Percentiles rank a stretch among this genome's conserved stretches.
These are phyloP conservation scores for Sylvilagus floridanus DNA, from an alignment of 2,797 vertebrate species.

Conservation along the genomic window DNA sequence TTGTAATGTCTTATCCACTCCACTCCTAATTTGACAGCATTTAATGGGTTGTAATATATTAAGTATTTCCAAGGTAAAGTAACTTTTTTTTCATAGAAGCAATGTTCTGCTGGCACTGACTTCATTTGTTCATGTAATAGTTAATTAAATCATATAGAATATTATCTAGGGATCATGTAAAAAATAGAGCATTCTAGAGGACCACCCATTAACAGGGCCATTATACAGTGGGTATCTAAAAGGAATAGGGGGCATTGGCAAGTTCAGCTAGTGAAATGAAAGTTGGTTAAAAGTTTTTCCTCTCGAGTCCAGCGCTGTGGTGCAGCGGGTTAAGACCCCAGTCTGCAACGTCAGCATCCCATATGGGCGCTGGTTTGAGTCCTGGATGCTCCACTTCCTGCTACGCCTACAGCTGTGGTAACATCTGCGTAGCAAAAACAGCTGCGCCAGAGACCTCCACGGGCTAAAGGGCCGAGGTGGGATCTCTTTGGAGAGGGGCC, in stretches of 20 bases:
- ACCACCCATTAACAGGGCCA: neutral
- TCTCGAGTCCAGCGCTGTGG: neutral
- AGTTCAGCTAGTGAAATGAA: neutral
- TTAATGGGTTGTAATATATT: neutral
- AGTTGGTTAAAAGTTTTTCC: neutral
- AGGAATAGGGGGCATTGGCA: neutral
- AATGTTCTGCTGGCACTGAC: neutral
- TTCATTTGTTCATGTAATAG: neutral
- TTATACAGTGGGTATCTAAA: neutral
- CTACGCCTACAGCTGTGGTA: too few relatives aligned
- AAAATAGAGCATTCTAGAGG: neutral
- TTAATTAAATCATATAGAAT: neutral
- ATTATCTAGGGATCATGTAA: neutral
- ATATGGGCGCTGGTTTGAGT: too few relatives aligned
- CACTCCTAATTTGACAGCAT: conserved; percentile 54
- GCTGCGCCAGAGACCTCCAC: too few relatives aligned
- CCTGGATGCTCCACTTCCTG: too few relatives aligned
- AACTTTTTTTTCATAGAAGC: conserved; percentile 1
- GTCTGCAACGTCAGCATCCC: too few relatives aligned
- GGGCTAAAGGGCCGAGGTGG: too few relatives aligned
- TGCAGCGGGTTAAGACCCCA: too few relatives aligned
- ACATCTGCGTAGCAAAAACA: too few relatives aligned
- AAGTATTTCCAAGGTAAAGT: conserved; percentile 29
- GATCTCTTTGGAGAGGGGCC: too few relatives aligned
- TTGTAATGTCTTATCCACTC: neutral